Percentiles rank a stretch among this genome's conserved stretches.
Conservation (phyloP, 2,888 invertebrate species). For the Bruchidius siliquastri region DNA sequence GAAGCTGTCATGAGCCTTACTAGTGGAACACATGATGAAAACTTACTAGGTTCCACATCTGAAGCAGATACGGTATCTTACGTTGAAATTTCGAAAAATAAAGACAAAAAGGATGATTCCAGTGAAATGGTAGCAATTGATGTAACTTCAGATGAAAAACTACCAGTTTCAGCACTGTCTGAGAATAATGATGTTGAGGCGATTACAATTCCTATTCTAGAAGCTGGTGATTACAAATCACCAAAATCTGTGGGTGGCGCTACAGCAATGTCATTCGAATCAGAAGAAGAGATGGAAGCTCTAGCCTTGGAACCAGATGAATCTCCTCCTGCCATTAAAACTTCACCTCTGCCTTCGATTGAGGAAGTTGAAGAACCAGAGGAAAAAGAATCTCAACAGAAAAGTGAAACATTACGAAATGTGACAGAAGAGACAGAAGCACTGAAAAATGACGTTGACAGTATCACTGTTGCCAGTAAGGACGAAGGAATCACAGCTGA, state of each 20-base stretch:
- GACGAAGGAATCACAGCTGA: conserved; percentile 1
- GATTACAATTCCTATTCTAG: neutral
- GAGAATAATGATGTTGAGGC: neutral
- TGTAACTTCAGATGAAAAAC: too few relatives aligned
- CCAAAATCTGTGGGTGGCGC: neutral
- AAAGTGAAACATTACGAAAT: conserved; percentile 12
- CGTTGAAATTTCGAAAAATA: neutral
- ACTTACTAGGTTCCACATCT: neutral
- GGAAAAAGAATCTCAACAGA: neutral
- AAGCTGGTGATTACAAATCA: conserved; percentile 1
- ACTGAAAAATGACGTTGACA: conserved; percentile 28
- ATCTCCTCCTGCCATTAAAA: neutral
- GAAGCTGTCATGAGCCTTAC: neutral
- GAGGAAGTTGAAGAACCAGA: neutral
- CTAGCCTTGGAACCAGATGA: conserved; percentile 18
- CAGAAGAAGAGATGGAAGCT: conserved; percentile 4
- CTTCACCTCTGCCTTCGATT: neutral
- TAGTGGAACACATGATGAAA: neutral
- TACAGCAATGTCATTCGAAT: neutral
- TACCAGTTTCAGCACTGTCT: neutral
- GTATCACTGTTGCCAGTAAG: conserved; percentile 23
- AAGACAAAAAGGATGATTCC: neutral
- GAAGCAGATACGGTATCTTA: neutral
- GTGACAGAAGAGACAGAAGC: conserved; percentile 29
- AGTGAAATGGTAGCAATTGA: neutral